These are phyloP conservation scores for Crotophaga sulcirostris DNA, from an alignment of 2,113 vertebrate species.

Conservation along the genomic window DNA sequence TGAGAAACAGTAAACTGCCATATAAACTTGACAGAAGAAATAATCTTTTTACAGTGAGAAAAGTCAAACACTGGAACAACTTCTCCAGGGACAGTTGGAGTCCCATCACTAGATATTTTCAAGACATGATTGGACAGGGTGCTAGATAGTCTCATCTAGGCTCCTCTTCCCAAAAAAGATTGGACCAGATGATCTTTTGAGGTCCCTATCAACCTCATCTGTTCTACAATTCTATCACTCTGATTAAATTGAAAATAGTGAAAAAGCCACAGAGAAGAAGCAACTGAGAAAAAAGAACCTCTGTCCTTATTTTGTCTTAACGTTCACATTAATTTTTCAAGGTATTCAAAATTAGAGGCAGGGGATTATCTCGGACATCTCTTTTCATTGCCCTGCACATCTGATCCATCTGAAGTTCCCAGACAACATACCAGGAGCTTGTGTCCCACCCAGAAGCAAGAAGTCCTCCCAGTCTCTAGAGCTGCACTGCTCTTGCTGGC, in stretches of 20 bases:
- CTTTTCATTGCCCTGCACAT: background rate
- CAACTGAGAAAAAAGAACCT: background rate
- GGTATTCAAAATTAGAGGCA: background rate
- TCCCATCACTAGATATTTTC: background rate
- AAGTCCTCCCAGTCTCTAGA: background rate
- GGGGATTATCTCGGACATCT: background rate
- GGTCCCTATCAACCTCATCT: background rate
- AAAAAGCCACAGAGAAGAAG: background rate
- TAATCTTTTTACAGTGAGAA: background rate
- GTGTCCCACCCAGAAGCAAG: background rate
- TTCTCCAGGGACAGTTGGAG: rapidly evolving
- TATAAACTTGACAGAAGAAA: background rate
- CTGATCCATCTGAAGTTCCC: background rate
- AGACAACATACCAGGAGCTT: background rate
- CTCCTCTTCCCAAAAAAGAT: background rate
- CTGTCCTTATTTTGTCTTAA: background rate
- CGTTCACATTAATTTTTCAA: background rate
- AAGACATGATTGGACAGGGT: background rate
- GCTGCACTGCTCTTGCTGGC: background rate
- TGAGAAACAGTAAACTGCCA: background rate
- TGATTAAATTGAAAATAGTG: background rate
- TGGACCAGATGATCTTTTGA: background rate
- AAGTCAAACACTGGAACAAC: background rate
- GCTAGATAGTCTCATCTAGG: background rate
- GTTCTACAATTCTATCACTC: background rate